phyloP scores from a whole-genome alignment of 2,888 invertebrate genomes.

The Pilophorus perplexus region DNA sequence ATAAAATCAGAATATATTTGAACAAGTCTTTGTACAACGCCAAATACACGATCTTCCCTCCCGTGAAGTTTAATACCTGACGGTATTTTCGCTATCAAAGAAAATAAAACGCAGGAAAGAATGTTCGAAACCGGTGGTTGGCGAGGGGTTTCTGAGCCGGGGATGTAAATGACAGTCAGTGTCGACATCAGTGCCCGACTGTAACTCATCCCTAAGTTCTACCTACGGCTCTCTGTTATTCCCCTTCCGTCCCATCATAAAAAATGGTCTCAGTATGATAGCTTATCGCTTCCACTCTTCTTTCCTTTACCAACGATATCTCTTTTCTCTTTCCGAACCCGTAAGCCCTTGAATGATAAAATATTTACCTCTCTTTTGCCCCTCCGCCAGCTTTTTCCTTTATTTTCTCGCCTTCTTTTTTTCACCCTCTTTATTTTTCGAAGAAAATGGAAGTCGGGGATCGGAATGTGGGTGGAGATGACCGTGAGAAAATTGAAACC shows the following conservation, averaged over 20 bases:
- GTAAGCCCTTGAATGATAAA: slow-evolving; percentile 26
- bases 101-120: not conserved
- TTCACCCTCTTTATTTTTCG: slow-evolving; percentile 2
- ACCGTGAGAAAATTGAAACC: slow-evolving; percentile 26
- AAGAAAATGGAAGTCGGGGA: not conserved
- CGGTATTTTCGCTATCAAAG: slow-evolving; percentile 16
- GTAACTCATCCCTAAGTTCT: slow-evolving; percentile 30
- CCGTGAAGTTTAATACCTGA: too few species aligned
- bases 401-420: not conserved
- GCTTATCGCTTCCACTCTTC: slow-evolving; percentile 29
- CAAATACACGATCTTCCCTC: too few species aligned
- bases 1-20: too few species aligned
- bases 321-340: slow-evolving; percentile 17
- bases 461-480: not conserved
- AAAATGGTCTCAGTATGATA: slow-evolving; percentile 30
- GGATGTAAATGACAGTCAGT: slow-evolving; percentile 26
- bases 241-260: slow-evolving; percentile 18
- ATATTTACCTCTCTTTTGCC: slow-evolving; percentile 5
- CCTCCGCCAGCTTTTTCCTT: not conserved
- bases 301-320: not conserved
- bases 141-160: not conserved
- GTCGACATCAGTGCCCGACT: slow-evolving; percentile 15
- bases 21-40: too few species aligned
- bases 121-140: not conserved
- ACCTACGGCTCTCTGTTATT: slow-evolving; percentile 23